Evolutionary conservation across 1,140 invertebrate genomes (phyloP), one percentile per base, ranked within the genome.

Genomic region (Apocrypta bakeri): DNA sequence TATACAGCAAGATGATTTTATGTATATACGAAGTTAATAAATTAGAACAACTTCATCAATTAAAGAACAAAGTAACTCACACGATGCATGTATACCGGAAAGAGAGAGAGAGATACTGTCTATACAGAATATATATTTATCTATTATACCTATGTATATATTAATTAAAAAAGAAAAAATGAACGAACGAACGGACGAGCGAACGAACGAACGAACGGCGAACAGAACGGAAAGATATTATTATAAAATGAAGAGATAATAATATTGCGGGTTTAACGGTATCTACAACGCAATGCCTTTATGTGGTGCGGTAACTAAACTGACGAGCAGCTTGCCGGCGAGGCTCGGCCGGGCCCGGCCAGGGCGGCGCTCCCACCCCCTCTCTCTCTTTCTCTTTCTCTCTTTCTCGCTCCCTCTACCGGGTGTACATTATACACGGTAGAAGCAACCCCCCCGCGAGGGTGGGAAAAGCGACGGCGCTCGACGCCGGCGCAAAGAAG

Each of bases 261-360:
- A 91, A 91, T 91, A 88, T 91, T 90, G 90, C 90, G 90, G 90
- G 87, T 87, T 88, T 86, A 90, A 91, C 89, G 90, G 91, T 91
- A 90, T 91, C 91, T 91, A 92, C 89, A 92, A 92, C 90, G 91
- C 90, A 91, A 92, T 92, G 92, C 89, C 90, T 92, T 91, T 90
- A 91, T 90, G 92, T 92, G 89, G 92, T 93, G 92, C 92, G 91
- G 90, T 91, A 93, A 93, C 92, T 92, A 93, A 93, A 93, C 92
- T 92, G 92, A 91, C 88, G 89, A 88, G 2, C 25, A 48, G 88
- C n/a, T 29, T 29, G 37, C 63, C 73, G 72, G 73, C 29, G n/a
- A 68, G 48, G 48, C 31, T 64, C 31, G 40, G 37, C 81, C 74
- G 40, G 83, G 82, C 84, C 42, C 76, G 78, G 69, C 79, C 63